Evolutionary conservation across 2,113 vertebrate species (phyloP), one percentile per base, ranked within the genome.

Genomic region (Diadophis punctatus): DNA sequence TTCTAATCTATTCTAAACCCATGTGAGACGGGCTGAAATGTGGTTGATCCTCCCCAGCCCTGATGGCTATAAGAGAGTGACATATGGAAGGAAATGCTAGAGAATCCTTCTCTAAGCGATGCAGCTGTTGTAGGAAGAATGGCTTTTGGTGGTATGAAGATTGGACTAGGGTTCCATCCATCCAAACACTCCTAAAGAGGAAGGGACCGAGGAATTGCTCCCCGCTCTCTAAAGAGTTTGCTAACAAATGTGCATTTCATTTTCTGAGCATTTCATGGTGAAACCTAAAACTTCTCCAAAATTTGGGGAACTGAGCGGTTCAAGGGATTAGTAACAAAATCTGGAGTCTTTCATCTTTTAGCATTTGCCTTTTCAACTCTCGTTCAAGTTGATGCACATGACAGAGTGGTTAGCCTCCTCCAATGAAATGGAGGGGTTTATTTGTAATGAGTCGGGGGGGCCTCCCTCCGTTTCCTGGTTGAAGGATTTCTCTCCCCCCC

Each of bases 251-350:
- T 97, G 96, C 94, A 51, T 96, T 97, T 97, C 96, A 96, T 97
- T 97, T 96, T 94, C 95, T 93, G 94, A 97, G 93, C 95, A 95
- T 97, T 96, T 97, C 96, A 97, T 96, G 96, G 96, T 97, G 96
- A 97, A 97, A 97, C 95, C 94, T 96, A 97, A 97, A 96, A 96
- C 97, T 95, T 96, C 96, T 95, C 95, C 95, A 94, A 96, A 96
- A 96, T 96, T 95, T 96, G 92, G 95, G 93, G 4, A 93, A 96
- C 96, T 92, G 95, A 95, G 96, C 96, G 90, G 93, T 95, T 96
- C 96, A 94, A 95, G 95, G 96, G 96, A 97, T 97, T 97, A 96
- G 97, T 97, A 97, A 97, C 94, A 94, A 95, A 95, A 96, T 96
- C 96, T 92, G 94, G 92, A 96, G 96, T 91, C 96, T 96, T 97